Conservation (phyloP, 2,888 invertebrate species). For the Ormyrus rosae region DNA sequence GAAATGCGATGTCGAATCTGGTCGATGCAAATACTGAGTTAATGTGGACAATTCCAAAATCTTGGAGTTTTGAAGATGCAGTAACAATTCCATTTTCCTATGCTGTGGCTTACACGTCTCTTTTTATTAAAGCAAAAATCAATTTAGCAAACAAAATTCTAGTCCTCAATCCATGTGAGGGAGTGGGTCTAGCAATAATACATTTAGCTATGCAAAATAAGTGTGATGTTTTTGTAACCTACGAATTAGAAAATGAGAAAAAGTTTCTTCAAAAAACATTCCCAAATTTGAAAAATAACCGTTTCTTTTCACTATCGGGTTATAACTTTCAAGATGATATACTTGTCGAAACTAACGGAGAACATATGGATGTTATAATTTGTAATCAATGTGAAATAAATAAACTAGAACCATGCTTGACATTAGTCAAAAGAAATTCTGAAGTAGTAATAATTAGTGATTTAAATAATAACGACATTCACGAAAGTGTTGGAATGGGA, state of each 20-base stretch:
- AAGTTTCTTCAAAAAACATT: constrained; percentile 77
- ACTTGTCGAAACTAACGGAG: constrained; percentile 77
- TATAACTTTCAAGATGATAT: constrained; percentile 89
- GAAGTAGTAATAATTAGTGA: constrained; percentile 77
- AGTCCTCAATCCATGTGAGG: constrained; percentile 77
- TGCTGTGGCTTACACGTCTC: constrained; percentile 79
- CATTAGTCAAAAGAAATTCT: constrained; percentile 69
- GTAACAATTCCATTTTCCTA: constrained; percentile 82
- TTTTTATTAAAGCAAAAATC: constrained; percentile 78
- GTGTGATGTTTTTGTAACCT: constrained; percentile 81
- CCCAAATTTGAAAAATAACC: constrained; percentile 77
- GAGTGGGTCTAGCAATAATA: constrained; percentile 83
- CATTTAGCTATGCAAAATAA: constrained; percentile 79
- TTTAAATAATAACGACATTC: constrained; percentile 72
- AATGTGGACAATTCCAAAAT: constrained; percentile 78
- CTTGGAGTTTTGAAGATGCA: constrained; percentile 81
- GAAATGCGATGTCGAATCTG: constrained; percentile 77
- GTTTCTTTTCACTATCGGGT: constrained; percentile 91
- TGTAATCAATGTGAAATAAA: constrained; percentile 81
- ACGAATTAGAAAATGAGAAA: constrained; percentile 78
- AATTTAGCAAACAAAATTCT: constrained; percentile 74
- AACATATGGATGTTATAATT: constrained; percentile 83
- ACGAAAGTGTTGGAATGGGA: constrained; percentile 76
- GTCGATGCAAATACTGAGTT: constrained; percentile 75
- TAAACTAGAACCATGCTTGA: constrained; percentile 84